Evolutionary conservation across 2,797 vertebrate species (phyloP).

Genomic region (Enteromius viviparus): DNA sequence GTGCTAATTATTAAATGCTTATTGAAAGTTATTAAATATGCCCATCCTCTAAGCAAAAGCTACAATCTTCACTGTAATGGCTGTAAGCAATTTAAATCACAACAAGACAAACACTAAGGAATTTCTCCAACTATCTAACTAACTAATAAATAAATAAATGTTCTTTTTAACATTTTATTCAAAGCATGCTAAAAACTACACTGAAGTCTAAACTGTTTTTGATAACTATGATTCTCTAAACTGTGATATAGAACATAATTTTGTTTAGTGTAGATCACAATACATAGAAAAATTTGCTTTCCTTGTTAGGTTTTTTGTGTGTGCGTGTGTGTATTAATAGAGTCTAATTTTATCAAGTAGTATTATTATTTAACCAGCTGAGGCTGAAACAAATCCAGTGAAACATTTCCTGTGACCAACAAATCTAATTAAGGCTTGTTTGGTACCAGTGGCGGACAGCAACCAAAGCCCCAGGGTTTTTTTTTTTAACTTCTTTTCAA

Average conservation of each 20-base stretch:
- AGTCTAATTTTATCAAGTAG: not conserved
- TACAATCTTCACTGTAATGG: not conserved
- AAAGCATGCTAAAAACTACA: not conserved
- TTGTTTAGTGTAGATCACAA: not conserved
- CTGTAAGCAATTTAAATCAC: not conserved
- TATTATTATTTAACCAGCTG: slow-evolving; percentile 2
- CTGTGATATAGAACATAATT: not conserved
- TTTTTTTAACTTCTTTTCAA: slow-evolving; percentile 40
- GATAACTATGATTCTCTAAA: not conserved
- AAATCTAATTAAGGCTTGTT: slow-evolving; percentile 61
- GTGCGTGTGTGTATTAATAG: not conserved
- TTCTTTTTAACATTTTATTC: not conserved
- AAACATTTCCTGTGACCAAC: slow-evolving; percentile 54
- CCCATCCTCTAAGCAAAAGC: not conserved
- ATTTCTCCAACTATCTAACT: not conserved
- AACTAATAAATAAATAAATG: not conserved
- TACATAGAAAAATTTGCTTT: not conserved
- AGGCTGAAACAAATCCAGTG: slow-evolving; percentile 43
- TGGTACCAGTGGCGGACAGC: slow-evolving; percentile 47
- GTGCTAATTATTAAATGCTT: not conserved
- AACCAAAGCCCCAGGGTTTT: slow-evolving; percentile 52
- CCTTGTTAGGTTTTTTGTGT: not conserved
- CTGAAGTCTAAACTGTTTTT: not conserved
- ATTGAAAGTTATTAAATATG: not conserved
- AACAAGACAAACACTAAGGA: not conserved